Evolutionary conservation across 1,140 invertebrate species (phyloP).

Genomic region (Gryllus bimaculatus): DNA sequence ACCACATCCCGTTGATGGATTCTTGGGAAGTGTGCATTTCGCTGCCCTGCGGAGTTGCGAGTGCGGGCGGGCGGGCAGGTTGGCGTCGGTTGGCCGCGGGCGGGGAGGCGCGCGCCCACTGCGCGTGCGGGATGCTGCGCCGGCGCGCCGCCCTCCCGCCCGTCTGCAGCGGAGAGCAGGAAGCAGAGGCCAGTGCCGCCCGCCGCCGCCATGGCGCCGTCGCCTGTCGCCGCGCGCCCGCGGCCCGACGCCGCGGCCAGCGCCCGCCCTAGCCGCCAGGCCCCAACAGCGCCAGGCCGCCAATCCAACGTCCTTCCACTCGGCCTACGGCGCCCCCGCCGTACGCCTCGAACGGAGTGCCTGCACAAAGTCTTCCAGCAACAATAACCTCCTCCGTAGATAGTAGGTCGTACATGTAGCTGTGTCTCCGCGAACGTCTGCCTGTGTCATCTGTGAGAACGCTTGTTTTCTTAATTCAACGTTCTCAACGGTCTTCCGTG

Average conservation of each 20-base stretch:
- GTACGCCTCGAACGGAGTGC: too few relatives aligned
- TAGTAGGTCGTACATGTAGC: too few relatives aligned
- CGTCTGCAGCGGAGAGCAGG: not conserved
- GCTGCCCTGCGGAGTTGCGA: too few relatives aligned
- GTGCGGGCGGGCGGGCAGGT: not conserved
- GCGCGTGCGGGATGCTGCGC: conserved; percentile 6
- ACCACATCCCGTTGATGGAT: too few relatives aligned
- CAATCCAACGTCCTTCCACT: not conserved
- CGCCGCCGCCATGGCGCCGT: conserved; percentile 10
- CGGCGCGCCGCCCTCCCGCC: not conserved
- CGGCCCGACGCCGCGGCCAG: conserved; percentile 33
- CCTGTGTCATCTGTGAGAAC: too few relatives aligned
- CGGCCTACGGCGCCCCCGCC: not conserved
- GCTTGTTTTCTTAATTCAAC: too few relatives aligned
- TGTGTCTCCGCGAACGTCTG: too few relatives aligned
- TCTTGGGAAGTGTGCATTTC: too few relatives aligned
- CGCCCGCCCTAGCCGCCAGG: not conserved
- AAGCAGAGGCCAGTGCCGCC: too few relatives aligned
- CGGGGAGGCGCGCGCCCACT: not conserved
- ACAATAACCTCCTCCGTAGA: too few relatives aligned
- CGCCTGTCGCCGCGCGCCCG: conserved; percentile 31
- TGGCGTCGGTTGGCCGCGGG: not conserved
- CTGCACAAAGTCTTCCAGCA: too few relatives aligned
- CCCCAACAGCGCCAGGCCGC: not conserved
- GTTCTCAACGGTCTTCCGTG: too few relatives aligned